A percentile compares a stretch with the other conserved stretches of the same genome.
Evolutionary conservation across 2,888 invertebrate genomes (phyloP).

Genomic region (Nomada goodeniana): DNA sequence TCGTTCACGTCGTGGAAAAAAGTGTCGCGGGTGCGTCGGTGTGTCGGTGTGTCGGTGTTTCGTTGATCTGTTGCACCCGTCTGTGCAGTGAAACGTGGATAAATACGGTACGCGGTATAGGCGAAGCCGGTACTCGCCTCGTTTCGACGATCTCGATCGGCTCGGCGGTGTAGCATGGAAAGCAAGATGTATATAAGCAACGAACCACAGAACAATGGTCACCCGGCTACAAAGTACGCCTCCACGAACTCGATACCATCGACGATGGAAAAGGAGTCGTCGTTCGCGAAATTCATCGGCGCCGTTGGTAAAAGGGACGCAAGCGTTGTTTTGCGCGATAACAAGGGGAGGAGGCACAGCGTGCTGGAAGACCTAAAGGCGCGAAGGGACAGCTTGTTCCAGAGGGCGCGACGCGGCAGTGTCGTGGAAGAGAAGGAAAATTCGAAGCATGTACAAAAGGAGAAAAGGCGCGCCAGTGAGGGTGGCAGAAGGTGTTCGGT

Average conservation of each 20-base stretch:
- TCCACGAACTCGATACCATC: slow-evolving; percentile 82
- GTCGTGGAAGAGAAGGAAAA: slow-evolving; percentile 77
- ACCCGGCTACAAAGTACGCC: slow-evolving; percentile 76
- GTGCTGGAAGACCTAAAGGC: slow-evolving; percentile 83
- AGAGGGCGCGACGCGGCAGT: slow-evolving; percentile 78
- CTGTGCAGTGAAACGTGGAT: neutral
- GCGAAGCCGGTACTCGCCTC: neutral
- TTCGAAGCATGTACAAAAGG: slow-evolving; percentile 60
- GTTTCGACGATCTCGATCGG: neutral
- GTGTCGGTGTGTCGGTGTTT: neutral
- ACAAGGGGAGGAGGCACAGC: slow-evolving; percentile 79
- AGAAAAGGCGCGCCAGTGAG: slow-evolving; percentile 74
- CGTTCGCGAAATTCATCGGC: slow-evolving; percentile 63
- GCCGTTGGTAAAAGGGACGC: slow-evolving; percentile 43
- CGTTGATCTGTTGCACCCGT: neutral
- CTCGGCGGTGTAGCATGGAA: slow-evolving; percentile 63
- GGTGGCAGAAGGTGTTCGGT: slow-evolving; percentile 75
- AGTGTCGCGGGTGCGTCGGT: neutral
- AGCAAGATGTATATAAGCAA: slow-evolving; percentile 80
- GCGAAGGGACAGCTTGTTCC: slow-evolving; percentile 79
- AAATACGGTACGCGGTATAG: neutral
- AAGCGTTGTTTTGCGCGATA: slow-evolving; percentile 71
- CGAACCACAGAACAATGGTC: slow-evolving; percentile 74
- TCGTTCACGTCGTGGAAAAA: neutral
- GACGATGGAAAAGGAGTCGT: slow-evolving; percentile 75